A percentile compares a stretch with the other conserved stretches of the same genome.
phyloP scores from a whole-genome alignment of 2,888 invertebrate genomes.

The Drosophila formosana region DNA sequence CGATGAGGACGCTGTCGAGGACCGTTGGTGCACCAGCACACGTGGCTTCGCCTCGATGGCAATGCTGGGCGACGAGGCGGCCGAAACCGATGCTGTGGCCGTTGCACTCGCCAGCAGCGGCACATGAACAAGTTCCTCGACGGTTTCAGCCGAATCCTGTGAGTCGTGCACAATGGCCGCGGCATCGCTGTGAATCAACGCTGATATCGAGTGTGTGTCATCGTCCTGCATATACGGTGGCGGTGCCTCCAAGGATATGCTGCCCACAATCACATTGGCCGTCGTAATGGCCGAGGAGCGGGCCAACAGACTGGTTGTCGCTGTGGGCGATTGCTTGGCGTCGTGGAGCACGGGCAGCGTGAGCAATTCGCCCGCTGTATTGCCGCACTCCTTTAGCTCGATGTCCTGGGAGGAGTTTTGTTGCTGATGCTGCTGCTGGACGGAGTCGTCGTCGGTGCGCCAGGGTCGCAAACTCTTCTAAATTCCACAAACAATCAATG shows the following conservation, averaged over 20 bases:
- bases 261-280: constrained; percentile 83
- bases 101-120: constrained; percentile 67
- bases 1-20: constrained; percentile 80
- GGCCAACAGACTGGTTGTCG: constrained; percentile 67
- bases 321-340: constrained; percentile 57
- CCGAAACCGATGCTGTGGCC: constrained; percentile 58
- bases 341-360: constrained; percentile 71
- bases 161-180: constrained; percentile 66
- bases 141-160: constrained; percentile 80
- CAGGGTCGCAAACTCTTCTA: constrained; percentile 84
- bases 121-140: constrained; percentile 79
- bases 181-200: constrained; percentile 64
- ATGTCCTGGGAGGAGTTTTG: constrained; percentile 72
- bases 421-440: constrained; percentile 60
- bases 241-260: constrained; percentile 84
- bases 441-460: constrained; percentile 82
- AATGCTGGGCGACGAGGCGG: constrained; percentile 53
- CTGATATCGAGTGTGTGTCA: constrained; percentile 60
- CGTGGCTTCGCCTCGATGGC: constrained; percentile 70
- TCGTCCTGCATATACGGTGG: constrained; percentile 83
- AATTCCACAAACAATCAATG: constrained; percentile 5
- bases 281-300: constrained; percentile 82
- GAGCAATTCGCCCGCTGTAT: constrained; percentile 62
- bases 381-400: constrained; percentile 69
- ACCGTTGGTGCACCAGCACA: constrained; percentile 82